Evolutionary conservation across 2,888 invertebrate genomes (phyloP), one percentile per base, ranked within the genome.

Genomic region (Zygothrica quintamaculata): DNA sequence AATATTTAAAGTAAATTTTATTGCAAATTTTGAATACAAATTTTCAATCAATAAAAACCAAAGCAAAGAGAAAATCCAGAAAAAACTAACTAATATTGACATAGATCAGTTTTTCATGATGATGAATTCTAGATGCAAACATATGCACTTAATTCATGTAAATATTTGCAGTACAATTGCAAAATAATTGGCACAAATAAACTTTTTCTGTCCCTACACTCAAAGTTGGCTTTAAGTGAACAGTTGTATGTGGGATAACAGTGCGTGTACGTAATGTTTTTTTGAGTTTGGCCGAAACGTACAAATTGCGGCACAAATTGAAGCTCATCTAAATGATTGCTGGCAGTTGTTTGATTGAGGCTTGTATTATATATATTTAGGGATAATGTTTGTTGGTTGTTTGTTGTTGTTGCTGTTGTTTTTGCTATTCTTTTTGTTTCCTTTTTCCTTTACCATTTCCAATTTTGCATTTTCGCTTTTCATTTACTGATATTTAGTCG

Each of bases 311-410:
- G 18, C 34, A 31, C 12, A 44, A 46, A 53, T 48, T 39, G 42
- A 26, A 22, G 18, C 34, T 39, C 56, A 57, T 51, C 39, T 47
- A 51, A 62, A 62, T 68, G 68, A 68, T 68, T 67, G 68, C 68
- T 47, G 12, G 37, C 68, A 51, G 33, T 68, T 67, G 66, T 42
- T 46, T 33, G 37, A 29, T 29, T 1, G 7, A n/a, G 2, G 29
- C 29, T 9, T 29, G 13, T 13, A 4, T 2, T 11, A 34, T 9
- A 13, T 9, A 12, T 13, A 31, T 1, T 31, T n/a, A 31, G 9
- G n/a, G 31, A 8, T n/a, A 31, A 31, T 31, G 5, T 22, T 22
- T 15, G 11, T 33, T 26, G 26, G 11, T 42, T 11, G 26, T 26
- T 13, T 16, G 6, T 42, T 42, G 22, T n/a, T 22, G 42, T 11